Evolutionary conservation across 2,113 vertebrate genomes (phyloP).

Genomic region (Glaucidium brasilianum): DNA sequence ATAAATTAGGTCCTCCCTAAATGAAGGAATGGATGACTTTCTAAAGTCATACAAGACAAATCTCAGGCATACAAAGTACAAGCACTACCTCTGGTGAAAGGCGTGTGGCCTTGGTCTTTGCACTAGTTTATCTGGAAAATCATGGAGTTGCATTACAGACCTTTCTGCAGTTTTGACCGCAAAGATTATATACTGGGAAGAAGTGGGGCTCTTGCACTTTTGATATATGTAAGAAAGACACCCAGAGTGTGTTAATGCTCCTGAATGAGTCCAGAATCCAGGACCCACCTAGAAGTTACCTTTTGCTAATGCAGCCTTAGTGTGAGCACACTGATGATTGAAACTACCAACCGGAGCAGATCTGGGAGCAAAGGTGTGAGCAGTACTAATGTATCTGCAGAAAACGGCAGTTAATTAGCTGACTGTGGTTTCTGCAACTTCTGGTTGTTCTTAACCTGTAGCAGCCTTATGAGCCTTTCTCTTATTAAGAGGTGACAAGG

Average conservation of each 20-base stretch:
- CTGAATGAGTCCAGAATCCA: not conserved
- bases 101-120: not conserved
- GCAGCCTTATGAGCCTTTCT: not conserved
- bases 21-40: not conserved
- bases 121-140: not conserved
- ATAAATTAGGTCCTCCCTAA: not conserved
- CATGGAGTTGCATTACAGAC: not conserved
- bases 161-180: not conserved
- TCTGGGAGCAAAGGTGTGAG: not conserved
- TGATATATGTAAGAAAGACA: not conserved
- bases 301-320: not conserved
- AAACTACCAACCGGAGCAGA: not conserved
- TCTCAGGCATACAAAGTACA: not conserved
- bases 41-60: not conserved
- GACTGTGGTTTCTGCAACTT: not conserved
- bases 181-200: not conserved
- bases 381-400: not conserved
- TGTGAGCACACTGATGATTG: not conserved
- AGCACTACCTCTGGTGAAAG: not conserved
- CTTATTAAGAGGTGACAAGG: not conserved
- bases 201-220: not conserved
- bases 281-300: not conserved
- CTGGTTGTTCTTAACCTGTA: not conserved
- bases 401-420: conserved; percentile 17
- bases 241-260: not conserved